Percentiles rank a stretch among this genome's conserved stretches.
Evolutionary conservation across 2,888 invertebrate species (phyloP).

Genomic region (Drosophila atripex): DNA sequence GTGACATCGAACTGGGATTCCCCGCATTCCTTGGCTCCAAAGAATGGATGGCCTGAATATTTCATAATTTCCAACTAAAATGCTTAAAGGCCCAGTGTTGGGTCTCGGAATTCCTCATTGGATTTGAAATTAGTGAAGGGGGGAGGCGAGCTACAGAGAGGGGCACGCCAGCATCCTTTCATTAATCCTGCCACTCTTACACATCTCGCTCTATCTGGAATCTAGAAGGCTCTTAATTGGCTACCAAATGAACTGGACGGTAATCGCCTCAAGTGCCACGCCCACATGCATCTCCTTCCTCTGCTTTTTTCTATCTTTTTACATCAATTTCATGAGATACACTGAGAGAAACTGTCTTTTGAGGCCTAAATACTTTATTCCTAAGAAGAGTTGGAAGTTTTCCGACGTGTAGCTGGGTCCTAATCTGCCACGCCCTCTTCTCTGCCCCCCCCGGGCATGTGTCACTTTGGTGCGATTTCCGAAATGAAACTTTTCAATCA

Average conservation of each 20-base stretch:
- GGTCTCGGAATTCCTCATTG: neutral
- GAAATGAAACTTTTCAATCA: slow-evolving; percentile 53
- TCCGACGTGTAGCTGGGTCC: too few species aligned
- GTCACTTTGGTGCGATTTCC: slow-evolving; percentile 40
- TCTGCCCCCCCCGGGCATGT: neutral
- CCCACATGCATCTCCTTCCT: neutral
- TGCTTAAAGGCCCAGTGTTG: neutral
- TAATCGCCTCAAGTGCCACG: slow-evolving; percentile 36
- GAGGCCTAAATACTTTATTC: too few species aligned
- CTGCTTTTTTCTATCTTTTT: too few species aligned
- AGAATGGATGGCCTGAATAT: neutral
- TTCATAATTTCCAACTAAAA: neutral
- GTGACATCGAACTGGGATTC: slow-evolving; percentile 19
- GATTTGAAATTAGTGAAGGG: too few species aligned
- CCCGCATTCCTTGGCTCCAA: slow-evolving; percentile 7
- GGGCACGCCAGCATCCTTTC: neutral
- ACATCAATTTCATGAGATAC: too few species aligned
- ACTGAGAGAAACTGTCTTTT: too few species aligned
- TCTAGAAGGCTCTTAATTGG: slow-evolving; percentile 51
- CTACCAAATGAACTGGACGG: slow-evolving; percentile 51
- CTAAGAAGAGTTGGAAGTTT: too few species aligned
- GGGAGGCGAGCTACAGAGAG: too few species aligned
- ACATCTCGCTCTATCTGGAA: neutral
- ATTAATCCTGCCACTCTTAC: slow-evolving; percentile 13
- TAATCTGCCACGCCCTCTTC: too few species aligned